A percentile compares a stretch with the other conserved stretches of the same genome.
These are phyloP conservation scores for Achlya flavicornis DNA, from an alignment of 2,888 invertebrate genomes.

Conservation along the genomic window DNA sequence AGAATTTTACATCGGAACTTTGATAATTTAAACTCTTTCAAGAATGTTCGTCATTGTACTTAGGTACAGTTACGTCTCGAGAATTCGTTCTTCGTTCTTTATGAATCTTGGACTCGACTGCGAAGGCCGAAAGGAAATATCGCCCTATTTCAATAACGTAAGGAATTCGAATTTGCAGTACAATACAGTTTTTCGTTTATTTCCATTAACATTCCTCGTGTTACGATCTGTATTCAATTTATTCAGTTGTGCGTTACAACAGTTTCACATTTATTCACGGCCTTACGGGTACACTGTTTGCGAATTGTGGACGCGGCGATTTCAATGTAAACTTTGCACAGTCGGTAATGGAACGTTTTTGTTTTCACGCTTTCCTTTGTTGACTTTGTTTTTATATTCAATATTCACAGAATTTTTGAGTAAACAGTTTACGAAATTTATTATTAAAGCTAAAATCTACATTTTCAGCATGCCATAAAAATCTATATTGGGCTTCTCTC, in stretches of 20 bases:
- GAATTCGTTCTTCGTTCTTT: slow-evolving; percentile 31
- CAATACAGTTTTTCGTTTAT: slow-evolving; percentile 55
- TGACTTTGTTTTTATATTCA: neutral
- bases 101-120: slow-evolving; percentile 25
- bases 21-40: slow-evolving; percentile 19
- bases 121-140: slow-evolving; percentile 39
- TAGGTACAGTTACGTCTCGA: slow-evolving; percentile 26
- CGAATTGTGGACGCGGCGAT: slow-evolving; percentile 38
- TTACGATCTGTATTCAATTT: slow-evolving; percentile 62
- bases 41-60: slow-evolving; percentile 31
- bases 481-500: too few species aligned
- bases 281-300: slow-evolving; percentile 32
- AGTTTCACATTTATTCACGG: slow-evolving; percentile 45
- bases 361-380: slow-evolving; percentile 25
- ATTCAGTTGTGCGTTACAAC: slow-evolving; percentile 49
- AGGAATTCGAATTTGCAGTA: slow-evolving; percentile 55
- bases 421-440: neutral
- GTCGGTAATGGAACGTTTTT: slow-evolving; percentile 40
- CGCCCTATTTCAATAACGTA: slow-evolving; percentile 47
- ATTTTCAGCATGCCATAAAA: too few species aligned
- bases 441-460: neutral
- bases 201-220: slow-evolving; percentile 63
- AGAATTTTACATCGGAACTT: neutral
- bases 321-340: slow-evolving; percentile 43
- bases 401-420: neutral